phyloP scores from a whole-genome alignment of 2,113 vertebrate species.

The Phalacrocorax carbo region DNA sequence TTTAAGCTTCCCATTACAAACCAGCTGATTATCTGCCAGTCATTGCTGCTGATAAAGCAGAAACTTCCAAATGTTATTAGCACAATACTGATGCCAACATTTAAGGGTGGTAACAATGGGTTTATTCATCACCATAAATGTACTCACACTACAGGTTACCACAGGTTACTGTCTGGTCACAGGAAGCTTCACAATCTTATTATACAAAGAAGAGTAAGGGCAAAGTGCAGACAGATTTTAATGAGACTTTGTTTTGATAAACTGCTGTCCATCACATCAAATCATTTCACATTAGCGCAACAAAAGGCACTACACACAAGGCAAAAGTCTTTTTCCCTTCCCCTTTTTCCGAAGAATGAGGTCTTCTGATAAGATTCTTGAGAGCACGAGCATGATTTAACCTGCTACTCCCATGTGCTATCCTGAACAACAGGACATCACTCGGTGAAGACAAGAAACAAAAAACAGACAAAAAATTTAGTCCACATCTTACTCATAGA shows the following conservation, averaged over 20 bases:
- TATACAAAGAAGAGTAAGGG: slow-evolving; percentile 59
- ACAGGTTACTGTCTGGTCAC: slow-evolving; percentile 58
- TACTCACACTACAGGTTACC: slow-evolving; percentile 58
- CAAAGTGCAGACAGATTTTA: slow-evolving; percentile 69
- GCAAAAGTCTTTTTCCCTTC: slow-evolving; percentile 39
- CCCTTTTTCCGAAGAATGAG: not conserved
- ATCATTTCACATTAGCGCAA: slow-evolving; percentile 65
- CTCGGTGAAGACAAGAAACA: not conserved
- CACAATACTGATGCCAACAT: slow-evolving; percentile 59
- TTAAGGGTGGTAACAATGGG: slow-evolving; percentile 65
- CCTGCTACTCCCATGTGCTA: not conserved
- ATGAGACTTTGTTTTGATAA: slow-evolving; percentile 79
- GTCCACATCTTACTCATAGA: not conserved
- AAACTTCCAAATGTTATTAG: slow-evolving; percentile 65
- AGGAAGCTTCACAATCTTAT: slow-evolving; percentile 37
- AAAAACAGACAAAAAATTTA: not conserved
- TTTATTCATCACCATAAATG: slow-evolving; percentile 68
- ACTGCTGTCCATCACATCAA: slow-evolving; percentile 68
- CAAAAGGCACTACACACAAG: slow-evolving; percentile 25
- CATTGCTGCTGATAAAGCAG: slow-evolving; percentile 72
- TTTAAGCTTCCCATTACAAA: slow-evolving; percentile 57
- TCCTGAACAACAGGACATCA: not conserved
- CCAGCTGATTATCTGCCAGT: slow-evolving; percentile 58
- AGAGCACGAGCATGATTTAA: not conserved
- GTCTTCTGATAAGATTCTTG: not conserved